These are phyloP conservation scores for Dryoscopus gambensis DNA, from an alignment of 2,113 vertebrate species.

Conservation along the genomic window DNA sequence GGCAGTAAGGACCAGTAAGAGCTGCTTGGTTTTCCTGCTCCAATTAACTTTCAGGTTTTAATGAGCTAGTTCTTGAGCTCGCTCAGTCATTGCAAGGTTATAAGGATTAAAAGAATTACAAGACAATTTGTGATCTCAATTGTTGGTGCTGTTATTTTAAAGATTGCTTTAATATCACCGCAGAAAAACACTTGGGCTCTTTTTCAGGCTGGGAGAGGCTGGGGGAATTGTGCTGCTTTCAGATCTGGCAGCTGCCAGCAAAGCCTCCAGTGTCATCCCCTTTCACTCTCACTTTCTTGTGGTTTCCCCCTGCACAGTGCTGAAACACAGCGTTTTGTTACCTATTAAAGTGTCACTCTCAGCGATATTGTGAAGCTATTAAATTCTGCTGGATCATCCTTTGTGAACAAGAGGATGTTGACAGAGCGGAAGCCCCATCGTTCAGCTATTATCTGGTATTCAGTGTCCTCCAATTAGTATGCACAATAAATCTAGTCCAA, in stretches of 20 bases:
- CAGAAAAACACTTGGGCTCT: not conserved
- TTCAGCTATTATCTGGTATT: slow-evolving; percentile 70
- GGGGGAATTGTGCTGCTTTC: not conserved
- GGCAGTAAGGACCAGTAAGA: not conserved
- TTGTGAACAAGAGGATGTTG: slow-evolving; percentile 68
- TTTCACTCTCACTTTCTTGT: slow-evolving; percentile 43
- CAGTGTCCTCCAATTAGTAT: slow-evolving; percentile 73
- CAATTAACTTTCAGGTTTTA: slow-evolving; percentile 33
- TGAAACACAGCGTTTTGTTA: slow-evolving; percentile 55
- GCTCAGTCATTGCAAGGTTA: not conserved
- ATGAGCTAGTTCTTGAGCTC: not conserved
- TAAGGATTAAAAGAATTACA: not conserved
- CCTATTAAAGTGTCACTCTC: slow-evolving; percentile 48
- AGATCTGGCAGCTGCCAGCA: not conserved
- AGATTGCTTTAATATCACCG: not conserved
- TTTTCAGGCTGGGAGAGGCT: not conserved
- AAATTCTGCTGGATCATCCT: slow-evolving; percentile 67
- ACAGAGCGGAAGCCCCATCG: slow-evolving; percentile 59
- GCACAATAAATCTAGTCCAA: slow-evolving; percentile 60
- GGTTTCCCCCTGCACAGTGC: slow-evolving; percentile 9
- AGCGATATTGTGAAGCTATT: slow-evolving; percentile 61
- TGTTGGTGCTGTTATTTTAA: not conserved
- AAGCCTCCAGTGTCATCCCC: not conserved
- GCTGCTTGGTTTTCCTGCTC: not conserved
- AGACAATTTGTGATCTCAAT: not conserved